Evolutionary conservation across 2,113 vertebrate species (phyloP).

Genomic region (Dasypus novemcinctus): DNA sequence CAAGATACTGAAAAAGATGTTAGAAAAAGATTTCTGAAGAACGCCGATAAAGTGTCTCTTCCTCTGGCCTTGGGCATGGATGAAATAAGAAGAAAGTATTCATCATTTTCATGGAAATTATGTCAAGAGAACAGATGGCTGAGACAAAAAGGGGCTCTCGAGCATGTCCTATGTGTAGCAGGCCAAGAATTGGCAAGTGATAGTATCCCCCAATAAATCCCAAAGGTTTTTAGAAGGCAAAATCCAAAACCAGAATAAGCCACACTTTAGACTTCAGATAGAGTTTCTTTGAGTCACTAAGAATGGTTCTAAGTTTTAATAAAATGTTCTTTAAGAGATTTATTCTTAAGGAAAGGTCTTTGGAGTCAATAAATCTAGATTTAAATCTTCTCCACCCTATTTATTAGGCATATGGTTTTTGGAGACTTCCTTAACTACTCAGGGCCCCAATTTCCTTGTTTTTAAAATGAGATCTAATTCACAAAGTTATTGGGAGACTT

Average conservation of each 20-base stretch:
- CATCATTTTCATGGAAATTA: constrained; percentile 1
- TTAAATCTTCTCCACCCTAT: not conserved
- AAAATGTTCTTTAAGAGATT: constrained; percentile 13
- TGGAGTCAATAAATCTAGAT: not conserved
- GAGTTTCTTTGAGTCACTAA: not conserved
- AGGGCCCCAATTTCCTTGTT: not conserved
- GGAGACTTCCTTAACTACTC: not conserved
- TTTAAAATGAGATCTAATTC: not conserved
- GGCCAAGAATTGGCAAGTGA: not conserved
- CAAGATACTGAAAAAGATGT: not conserved
- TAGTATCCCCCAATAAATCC: not conserved
- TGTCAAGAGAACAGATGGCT: constrained; percentile 16
- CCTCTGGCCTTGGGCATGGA: not conserved
- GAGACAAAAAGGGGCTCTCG: not conserved
- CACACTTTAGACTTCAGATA: not conserved
- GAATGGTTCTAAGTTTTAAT: not conserved
- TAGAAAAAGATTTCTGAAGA: not conserved
- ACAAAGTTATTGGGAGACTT: not conserved
- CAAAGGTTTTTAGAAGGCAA: constrained; percentile 29
- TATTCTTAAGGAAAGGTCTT: not conserved
- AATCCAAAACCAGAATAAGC: constrained; percentile 8
- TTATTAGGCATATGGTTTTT: not conserved
- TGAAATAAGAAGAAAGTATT: not conserved
- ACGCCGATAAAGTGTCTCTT: not conserved
- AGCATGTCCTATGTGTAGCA: not conserved